Conservation (phyloP, 1,140 invertebrate species). For the Camponotus pennsylvanicus region DNA sequence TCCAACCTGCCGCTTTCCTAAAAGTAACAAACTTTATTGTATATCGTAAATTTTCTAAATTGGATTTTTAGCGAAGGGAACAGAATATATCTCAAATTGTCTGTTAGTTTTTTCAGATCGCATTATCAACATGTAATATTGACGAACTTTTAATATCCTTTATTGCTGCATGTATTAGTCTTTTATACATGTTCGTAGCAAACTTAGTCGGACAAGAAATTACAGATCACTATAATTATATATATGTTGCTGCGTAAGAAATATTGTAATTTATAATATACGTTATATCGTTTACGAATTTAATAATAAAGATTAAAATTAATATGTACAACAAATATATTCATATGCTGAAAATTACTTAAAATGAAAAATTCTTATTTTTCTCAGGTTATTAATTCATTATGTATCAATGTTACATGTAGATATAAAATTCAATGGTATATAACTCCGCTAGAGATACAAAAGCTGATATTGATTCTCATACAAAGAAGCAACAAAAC, state of each 20-base stretch:
- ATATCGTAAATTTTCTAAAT: neutral
- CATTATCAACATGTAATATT: neutral
- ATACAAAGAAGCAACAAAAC: conserved; percentile 19
- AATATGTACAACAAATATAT: neutral
- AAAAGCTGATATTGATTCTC: conserved; percentile 13
- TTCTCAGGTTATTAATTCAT: neutral
- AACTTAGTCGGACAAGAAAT: conserved; percentile 14
- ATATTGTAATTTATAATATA: neutral
- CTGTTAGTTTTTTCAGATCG: conserved; percentile 1
- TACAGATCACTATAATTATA: conserved; percentile 3
- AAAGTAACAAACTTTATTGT: neutral
- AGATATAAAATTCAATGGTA: conserved; percentile 41
- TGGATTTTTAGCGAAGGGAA: neutral
- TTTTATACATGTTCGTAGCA: neutral
- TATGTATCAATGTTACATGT: neutral
- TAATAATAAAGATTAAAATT: neutral
- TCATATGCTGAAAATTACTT: neutral
- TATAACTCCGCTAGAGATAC: neutral
- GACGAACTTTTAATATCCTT: neutral
- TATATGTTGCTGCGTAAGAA: conserved; percentile 23
- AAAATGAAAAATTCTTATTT: neutral
- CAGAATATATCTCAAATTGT: neutral
- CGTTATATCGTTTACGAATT: neutral
- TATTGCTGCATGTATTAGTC: fast-evolving
- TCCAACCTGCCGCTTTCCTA: no score